Conservation (phyloP, 2,797 vertebrate genomes). For the Semotilus atromaculatus region DNA sequence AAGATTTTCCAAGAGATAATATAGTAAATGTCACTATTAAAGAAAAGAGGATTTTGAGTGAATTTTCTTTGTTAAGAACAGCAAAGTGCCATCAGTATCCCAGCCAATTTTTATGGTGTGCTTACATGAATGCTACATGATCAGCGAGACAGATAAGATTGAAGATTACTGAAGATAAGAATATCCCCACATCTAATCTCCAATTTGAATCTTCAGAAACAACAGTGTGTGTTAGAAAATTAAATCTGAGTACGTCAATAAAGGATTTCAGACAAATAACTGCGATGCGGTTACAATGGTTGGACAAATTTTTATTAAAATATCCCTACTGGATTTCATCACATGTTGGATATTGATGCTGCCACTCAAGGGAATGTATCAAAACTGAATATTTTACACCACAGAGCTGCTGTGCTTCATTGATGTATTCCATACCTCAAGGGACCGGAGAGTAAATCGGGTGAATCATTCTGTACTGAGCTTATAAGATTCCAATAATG, state of each 20-base stretch:
- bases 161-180: conserved; percentile 51
- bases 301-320: conserved; percentile 63
- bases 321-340: conserved; percentile 55
- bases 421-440: conserved; percentile 46
- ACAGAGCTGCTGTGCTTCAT: conserved; percentile 43
- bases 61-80: conserved; percentile 9
- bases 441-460: conserved; percentile 44
- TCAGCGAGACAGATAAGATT: conserved; percentile 38
- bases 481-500: conserved; percentile 60
- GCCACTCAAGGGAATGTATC: conserved; percentile 54
- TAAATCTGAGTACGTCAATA: conserved; percentile 43
- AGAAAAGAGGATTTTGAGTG: background rate
- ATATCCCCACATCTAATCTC: conserved; percentile 47
- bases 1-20: background rate
- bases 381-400: conserved; percentile 59
- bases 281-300: conserved; percentile 38
- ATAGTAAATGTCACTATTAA: background rate
- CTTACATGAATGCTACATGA: conserved; percentile 23
- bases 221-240: conserved; percentile 35
- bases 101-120: background rate
- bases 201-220: conserved; percentile 37
- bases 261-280: conserved; percentile 60
- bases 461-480: conserved; percentile 27
- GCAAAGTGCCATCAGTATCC: background rate
- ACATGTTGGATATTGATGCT: conserved; percentile 57